Conservation (phyloP, 64 coral and sea anemone species). For the Actinia equina region DNA sequence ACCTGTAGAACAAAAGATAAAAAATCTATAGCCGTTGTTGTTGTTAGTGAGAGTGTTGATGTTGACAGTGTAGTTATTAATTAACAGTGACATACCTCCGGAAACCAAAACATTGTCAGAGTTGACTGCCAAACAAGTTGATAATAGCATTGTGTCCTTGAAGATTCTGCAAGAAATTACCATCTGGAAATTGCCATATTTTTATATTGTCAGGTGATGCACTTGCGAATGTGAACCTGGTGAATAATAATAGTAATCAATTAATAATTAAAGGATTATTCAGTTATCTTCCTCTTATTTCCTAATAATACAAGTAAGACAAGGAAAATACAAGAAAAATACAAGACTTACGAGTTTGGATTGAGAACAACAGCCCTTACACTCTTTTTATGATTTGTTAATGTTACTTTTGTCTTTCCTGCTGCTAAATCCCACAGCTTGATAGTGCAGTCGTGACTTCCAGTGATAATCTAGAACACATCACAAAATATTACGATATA, state of each 20-base stretch:
- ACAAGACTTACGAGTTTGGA: constrained; percentile 79
- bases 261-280: background rate
- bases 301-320: background rate
- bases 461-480: constrained; percentile 69
- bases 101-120: constrained; percentile 96
- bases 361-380: constrained; percentile 78
- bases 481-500: background rate
- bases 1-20: constrained; percentile 16
- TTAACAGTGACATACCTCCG: constrained; percentile 55
- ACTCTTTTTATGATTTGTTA: constrained; percentile 99
- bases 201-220: constrained; percentile 99
- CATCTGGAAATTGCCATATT: constrained; percentile 99
- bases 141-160: constrained; percentile 94
- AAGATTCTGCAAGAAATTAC: constrained; percentile 97
- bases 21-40: background rate
- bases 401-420: constrained; percentile 82
- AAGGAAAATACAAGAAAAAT: background rate
- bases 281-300: too few species aligned
- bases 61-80: too few species aligned
- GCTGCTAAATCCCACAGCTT: constrained; percentile 94
- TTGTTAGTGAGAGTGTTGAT: too few species aligned
- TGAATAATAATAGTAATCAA: background rate
- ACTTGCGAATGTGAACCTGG: constrained; percentile 89
- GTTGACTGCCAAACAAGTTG: constrained; percentile 95
- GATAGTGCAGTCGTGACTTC: constrained; percentile 96